Evolutionary conservation across 2,113 vertebrate species (phyloP).

Genomic region (Ardeotis arabs): DNA sequence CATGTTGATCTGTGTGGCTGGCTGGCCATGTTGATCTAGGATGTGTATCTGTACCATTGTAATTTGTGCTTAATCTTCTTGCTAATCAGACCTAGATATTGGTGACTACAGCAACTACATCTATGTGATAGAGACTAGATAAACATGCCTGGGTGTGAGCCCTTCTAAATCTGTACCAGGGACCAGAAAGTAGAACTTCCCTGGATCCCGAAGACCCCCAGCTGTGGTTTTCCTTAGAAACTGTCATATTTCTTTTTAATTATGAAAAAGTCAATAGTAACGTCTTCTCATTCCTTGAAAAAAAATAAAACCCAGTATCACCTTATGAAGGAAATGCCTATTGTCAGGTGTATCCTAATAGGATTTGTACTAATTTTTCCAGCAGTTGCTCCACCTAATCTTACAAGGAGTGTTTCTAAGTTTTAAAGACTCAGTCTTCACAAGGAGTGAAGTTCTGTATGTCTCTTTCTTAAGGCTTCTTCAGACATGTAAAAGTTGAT

Average conservation of each 20-base stretch:
- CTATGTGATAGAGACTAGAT: neutral
- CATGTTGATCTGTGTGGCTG: neutral
- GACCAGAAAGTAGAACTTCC: neutral
- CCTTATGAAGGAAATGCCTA: neutral
- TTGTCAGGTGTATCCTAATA: neutral
- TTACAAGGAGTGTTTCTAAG: neutral
- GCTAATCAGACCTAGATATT: neutral
- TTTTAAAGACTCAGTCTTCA: neutral
- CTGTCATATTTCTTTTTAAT: neutral
- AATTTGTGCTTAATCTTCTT: neutral
- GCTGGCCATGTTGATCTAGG: neutral
- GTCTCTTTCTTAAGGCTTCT: neutral
- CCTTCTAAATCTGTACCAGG: neutral
- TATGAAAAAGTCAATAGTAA: too few species aligned
- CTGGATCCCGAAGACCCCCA: neutral
- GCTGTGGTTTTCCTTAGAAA: neutral
- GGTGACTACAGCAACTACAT: fast-evolving
- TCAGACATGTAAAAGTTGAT: neutral
- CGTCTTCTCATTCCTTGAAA: neutral
- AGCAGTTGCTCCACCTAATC: neutral
- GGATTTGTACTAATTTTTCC: neutral
- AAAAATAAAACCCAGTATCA: neutral
- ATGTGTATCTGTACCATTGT: neutral
- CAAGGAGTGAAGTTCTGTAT: neutral
- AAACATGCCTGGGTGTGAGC: neutral